These are phyloP conservation scores for Drosophila kanapiae DNA, from an alignment of 1,140 invertebrate species.

Conservation along the genomic window DNA sequence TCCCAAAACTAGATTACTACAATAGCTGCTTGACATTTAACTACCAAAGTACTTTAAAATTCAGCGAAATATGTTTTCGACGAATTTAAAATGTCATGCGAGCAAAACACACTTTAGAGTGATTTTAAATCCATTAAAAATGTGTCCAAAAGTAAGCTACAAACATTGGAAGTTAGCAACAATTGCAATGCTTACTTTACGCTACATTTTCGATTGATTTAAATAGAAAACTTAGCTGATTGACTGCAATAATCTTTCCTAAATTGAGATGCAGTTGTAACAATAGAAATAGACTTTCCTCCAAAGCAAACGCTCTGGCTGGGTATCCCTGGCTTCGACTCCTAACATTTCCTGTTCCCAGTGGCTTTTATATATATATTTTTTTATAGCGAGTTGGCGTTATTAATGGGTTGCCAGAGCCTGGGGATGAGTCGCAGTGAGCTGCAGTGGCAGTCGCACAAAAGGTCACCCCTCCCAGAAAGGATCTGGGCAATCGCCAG, in stretches of 20 bases:
- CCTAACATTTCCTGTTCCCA: background rate
- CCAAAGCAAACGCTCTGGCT: background rate
- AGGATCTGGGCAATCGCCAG: constrained; percentile 17
- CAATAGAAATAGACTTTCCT: background rate
- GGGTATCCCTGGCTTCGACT: background rate
- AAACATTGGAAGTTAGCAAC: too few relatives aligned
- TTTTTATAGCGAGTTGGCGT: constrained; percentile 26
- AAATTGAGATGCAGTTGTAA: background rate
- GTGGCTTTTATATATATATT: background rate
- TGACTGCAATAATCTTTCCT: background rate
- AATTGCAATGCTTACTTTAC: too few relatives aligned
- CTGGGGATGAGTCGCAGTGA: constrained; percentile 27
- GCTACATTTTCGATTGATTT: too few relatives aligned
- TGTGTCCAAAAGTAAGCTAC: background rate
- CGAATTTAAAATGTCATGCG: background rate
- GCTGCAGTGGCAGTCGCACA: constrained; percentile 36
- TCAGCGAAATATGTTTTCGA: background rate
- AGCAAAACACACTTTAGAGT: background rate
- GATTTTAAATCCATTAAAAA: background rate
- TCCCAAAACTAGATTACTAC: background rate
- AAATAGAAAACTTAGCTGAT: too few relatives aligned
- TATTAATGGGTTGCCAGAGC: constrained; percentile 65
- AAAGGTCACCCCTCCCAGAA: constrained; percentile 56
- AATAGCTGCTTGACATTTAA: background rate
- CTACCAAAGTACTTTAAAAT: background rate